Evolutionary conservation across 2,113 vertebrate species (phyloP).

Genomic region (Eira barbara): DNA sequence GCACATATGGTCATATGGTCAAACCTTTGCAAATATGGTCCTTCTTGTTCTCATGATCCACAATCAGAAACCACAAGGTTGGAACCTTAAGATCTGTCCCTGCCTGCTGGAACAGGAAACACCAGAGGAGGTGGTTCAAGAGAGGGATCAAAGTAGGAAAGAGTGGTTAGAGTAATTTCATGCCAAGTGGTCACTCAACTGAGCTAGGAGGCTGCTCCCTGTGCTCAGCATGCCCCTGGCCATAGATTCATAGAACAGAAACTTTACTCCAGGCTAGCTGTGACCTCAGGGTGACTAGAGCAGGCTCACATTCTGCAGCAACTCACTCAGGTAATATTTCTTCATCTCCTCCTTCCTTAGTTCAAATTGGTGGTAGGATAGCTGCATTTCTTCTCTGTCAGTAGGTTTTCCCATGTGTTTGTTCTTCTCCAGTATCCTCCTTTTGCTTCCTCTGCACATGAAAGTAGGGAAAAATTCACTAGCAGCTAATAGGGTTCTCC

Average conservation of each 20-base stretch:
- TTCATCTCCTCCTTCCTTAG: neutral
- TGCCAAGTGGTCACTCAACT: neutral
- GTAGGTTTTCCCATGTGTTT: neutral
- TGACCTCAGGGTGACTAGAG: neutral
- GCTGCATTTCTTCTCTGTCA: neutral
- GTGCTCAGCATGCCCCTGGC: neutral
- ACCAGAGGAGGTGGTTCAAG: neutral
- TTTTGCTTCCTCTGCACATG: neutral
- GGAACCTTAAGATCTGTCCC: neutral
- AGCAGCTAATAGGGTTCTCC: neutral
- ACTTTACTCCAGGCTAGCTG: neutral
- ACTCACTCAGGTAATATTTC: slow-evolving; percentile 10
- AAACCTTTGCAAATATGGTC: too few relatives aligned
- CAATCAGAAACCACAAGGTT: neutral
- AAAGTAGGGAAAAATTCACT: neutral
- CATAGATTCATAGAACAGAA: neutral
- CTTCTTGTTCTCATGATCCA: neutral
- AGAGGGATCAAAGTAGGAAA: neutral
- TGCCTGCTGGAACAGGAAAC: neutral
- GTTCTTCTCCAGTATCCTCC: neutral
- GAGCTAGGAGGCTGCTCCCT: neutral
- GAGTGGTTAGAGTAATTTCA: neutral
- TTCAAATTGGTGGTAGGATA: neutral
- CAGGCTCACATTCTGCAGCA: neutral
- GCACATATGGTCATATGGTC: neutral